phyloP scores from a whole-genome alignment of 2,113 vertebrate genomes.

The Gymnogyps californianus region DNA sequence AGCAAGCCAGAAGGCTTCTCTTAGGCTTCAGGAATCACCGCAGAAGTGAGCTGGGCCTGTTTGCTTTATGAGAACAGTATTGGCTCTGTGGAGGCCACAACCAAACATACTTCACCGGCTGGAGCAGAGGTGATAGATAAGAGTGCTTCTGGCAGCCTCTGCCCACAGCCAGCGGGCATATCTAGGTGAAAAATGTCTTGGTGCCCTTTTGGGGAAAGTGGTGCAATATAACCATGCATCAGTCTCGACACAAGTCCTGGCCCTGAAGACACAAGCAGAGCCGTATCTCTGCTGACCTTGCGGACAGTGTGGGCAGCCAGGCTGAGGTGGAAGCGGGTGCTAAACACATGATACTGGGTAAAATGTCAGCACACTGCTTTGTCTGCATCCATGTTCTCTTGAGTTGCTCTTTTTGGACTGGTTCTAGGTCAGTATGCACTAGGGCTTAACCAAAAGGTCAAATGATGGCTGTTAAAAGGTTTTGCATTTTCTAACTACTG shows the following conservation, averaged over 20 bases:
- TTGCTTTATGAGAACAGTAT: not conserved
- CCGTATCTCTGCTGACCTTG: not conserved
- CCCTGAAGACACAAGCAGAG: not conserved
- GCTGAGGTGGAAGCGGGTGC: not conserved
- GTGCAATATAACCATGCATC: not conserved
- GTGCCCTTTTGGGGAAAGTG: not conserved
- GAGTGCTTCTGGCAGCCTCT: not conserved
- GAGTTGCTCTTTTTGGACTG: not conserved
- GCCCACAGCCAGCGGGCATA: not conserved
- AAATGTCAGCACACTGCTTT: not conserved
- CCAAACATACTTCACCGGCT: accelerated
- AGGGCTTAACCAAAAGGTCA: not conserved
- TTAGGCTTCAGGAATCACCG: not conserved
- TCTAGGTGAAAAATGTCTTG: not conserved
- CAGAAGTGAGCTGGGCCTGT: not conserved
- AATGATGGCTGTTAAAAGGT: not conserved
- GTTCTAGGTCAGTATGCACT: not conserved
- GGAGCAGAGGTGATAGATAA: not conserved
- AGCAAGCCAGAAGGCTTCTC: not conserved
- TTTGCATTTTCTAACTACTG: not conserved
- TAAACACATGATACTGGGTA: accelerated
- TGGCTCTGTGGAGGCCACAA: not conserved
- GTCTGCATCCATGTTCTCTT: not conserved
- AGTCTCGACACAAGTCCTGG: accelerated
- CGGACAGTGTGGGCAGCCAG: not conserved